Base-by-base conservation (phyloP, 2,797 vertebrate species). In the Parauchenoglanis ngamensis region DNA sequence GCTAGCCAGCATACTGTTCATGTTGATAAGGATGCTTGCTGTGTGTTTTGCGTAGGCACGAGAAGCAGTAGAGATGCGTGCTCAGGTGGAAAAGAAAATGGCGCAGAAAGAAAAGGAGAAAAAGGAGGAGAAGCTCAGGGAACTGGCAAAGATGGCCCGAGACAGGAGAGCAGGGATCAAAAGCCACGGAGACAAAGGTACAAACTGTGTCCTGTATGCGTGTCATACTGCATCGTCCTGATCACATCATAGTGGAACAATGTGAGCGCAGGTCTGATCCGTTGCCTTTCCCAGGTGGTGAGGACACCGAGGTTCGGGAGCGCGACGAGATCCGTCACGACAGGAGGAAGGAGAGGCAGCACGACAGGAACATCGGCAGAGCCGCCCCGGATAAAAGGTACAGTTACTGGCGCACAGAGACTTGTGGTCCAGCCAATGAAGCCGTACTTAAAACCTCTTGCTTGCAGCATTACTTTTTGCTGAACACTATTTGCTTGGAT, bases 71-170 rank as follows among this genome's bases (percentile, higher is more conserved):
- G 98, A 99, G 95, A 99, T 99, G 98, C 96, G 98, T 92, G 98
- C 98, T n/a, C 98, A 99, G 89, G 98, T 99, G 49, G 98, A 99
- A 91, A 97, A 98, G 93, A 99, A 99, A 93, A 99, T 99, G 97
- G 98, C 98, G 57, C 98, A 99, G 91, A 99, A 99, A 73, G 98
- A 99, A 93, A 99, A 99, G 90, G 98, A 99, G 86, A 99, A 99
- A 92, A 99, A 99, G 28, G 98, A 99, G 91, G 98, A 99, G 92
- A 99, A 98, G 89, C 97, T 99, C 49, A 91, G 98, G 91, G 98
- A 99, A 93, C 93, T 99, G 96, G 98, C 98, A 65, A 97, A 98
- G 92, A 98, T 98, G 94, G 98, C 98, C 82, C 94, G 98, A 87
- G 98, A 99, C 86, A 97, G 97, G 90, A 96, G 98, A 94, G 98